Percentiles rank a stretch among this genome's conserved stretches.
These are phyloP conservation scores for Idaea biselata DNA, from an alignment of 2,888 invertebrate genomes.

Conservation along the genomic window DNA sequence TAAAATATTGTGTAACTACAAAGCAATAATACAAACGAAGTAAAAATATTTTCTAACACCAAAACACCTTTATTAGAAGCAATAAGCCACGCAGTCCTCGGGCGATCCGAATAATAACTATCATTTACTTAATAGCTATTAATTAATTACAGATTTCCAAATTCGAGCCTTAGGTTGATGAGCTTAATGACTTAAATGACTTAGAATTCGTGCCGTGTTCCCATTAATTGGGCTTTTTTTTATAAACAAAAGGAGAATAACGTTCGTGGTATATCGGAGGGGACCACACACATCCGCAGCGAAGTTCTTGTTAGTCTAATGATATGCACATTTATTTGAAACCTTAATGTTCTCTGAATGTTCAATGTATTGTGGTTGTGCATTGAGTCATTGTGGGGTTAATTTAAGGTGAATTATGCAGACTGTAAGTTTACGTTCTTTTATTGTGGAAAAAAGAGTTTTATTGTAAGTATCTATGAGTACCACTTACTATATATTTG, in stretches of 20 bases:
- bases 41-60: conserved; percentile 28
- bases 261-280: conserved; percentile 50
- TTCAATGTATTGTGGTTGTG: conserved; percentile 26
- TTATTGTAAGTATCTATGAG: conserved; percentile 5
- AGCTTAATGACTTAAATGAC: conserved; percentile 62
- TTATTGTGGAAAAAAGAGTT: conserved; percentile 7
- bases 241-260: conserved; percentile 47
- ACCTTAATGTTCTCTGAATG: conserved; percentile 49
- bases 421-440: not conserved
- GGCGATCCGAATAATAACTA: conserved; percentile 54
- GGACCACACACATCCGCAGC: conserved; percentile 71
- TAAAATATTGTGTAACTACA: not conserved
- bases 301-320: conserved; percentile 62
- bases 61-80: conserved; percentile 34
- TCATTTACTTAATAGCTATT: conserved; percentile 63
- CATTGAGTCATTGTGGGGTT: conserved; percentile 24
- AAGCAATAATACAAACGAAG: conserved; percentile 7
- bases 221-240: conserved; percentile 61
- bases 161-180: conserved; percentile 62
- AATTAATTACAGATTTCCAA: conserved; percentile 69
- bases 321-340: conserved; percentile 77
- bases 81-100: conserved; percentile 38
- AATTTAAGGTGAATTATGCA: conserved; percentile 24
- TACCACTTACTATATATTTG: too few relatives aligned
- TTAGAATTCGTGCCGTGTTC: conserved; percentile 52